Evolutionary conservation across 2,113 vertebrate genomes (phyloP).

Genomic region (Strigops habroptila): DNA sequence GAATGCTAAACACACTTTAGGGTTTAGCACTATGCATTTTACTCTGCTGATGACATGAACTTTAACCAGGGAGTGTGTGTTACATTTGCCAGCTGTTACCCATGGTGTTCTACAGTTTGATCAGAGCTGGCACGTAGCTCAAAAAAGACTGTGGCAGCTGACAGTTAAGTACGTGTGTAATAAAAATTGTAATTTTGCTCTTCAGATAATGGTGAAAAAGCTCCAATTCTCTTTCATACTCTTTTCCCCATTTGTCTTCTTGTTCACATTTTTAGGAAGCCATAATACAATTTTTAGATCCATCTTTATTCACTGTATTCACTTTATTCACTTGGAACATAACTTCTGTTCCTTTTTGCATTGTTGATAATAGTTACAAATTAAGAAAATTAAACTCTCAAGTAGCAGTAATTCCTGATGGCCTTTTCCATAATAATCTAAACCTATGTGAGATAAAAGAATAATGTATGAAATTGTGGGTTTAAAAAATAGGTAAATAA

Average conservation of each 20-base stretch:
- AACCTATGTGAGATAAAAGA: not conserved
- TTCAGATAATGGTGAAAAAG: not conserved
- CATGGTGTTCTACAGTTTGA: not conserved
- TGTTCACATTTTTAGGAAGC: not conserved
- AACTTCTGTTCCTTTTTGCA: not conserved
- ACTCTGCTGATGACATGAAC: not conserved
- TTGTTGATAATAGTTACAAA: not conserved
- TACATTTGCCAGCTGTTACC: conserved; percentile 22
- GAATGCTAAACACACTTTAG: conserved; percentile 1
- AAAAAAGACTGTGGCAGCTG: not conserved
- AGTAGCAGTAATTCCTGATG: not conserved
- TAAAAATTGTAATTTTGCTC: not conserved
- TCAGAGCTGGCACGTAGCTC: not conserved
- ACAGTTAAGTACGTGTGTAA: not conserved
- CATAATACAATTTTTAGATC: not conserved
- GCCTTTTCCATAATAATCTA: not conserved
- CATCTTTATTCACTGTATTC: not conserved
- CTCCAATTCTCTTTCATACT: not conserved
- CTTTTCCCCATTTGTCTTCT: not conserved
- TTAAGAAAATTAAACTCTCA: not conserved
- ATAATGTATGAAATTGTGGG: not conserved
- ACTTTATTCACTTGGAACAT: not conserved
- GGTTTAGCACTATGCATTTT: not conserved
- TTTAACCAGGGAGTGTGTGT: conserved; percentile 8
- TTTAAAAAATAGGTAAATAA: not conserved